Evolutionary conservation across 2,797 vertebrate species (phyloP).

Genomic region (Parauchenoglanis ngamensis): DNA sequence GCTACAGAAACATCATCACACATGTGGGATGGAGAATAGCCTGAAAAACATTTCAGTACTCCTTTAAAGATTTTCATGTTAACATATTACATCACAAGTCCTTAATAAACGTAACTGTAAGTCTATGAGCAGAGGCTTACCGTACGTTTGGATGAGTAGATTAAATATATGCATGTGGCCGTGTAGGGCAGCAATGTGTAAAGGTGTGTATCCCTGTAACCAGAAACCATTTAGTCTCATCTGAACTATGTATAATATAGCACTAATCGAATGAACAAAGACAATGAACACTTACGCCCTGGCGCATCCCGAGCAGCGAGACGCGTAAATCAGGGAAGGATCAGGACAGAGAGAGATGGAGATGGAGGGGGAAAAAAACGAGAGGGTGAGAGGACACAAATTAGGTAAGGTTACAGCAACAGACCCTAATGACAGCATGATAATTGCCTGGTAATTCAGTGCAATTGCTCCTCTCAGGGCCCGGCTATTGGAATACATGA

Average conservation of each 20-base stretch:
- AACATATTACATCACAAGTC: neutral
- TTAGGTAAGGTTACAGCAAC: conserved; percentile 80
- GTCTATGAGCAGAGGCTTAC: conserved; percentile 60
- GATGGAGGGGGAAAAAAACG: conserved; percentile 24
- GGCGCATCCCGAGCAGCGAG: conserved; percentile 65
- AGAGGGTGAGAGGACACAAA: conserved; percentile 65
- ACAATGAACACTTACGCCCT: conserved; percentile 73
- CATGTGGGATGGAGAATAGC: neutral
- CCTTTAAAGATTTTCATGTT: neutral
- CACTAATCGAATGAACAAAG: conserved; percentile 10
- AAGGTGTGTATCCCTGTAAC: conserved; percentile 78
- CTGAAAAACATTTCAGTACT: too few species aligned
- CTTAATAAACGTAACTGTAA: neutral
- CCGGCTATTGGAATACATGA: conserved; percentile 65
- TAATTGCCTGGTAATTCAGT: conserved; percentile 77
- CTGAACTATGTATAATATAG: neutral
- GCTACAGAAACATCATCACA: neutral
- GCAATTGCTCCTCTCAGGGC: conserved; percentile 70
- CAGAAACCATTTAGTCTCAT: conserved; percentile 11
- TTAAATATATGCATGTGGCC: conserved; percentile 76
- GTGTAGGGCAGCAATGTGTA: conserved; percentile 81
- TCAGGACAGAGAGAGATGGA: conserved; percentile 53
- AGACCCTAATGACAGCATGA: conserved; percentile 76
- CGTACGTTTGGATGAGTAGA: conserved; percentile 73
- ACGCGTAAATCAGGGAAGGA: conserved; percentile 56